These are phyloP conservation scores for Anguilla obscura DNA, from an alignment of 2,797 vertebrate genomes.

Conservation along the genomic window DNA sequence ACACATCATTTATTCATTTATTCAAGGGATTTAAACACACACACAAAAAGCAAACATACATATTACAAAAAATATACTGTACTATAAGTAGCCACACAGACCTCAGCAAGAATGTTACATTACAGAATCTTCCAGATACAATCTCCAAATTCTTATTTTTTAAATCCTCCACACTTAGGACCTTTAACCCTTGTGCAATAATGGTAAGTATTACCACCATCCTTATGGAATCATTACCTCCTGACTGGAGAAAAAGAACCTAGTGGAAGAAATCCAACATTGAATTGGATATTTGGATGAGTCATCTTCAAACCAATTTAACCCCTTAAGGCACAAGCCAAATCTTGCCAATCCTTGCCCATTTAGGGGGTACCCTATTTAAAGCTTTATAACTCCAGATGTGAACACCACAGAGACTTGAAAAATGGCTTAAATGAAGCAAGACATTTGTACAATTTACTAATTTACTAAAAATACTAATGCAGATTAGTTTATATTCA, in stretches of 20 bases:
- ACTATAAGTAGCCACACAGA: not conserved
- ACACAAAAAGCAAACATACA: not conserved
- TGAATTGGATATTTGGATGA: conserved; percentile 27
- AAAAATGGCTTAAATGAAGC: too few species aligned
- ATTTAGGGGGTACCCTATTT: too few species aligned
- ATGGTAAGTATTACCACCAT: conserved; percentile 39
- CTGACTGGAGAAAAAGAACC: conserved; percentile 1
- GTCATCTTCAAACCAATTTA: not conserved
- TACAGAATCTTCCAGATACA: not conserved
- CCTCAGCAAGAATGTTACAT: not conserved
- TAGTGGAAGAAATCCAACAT: not conserved
- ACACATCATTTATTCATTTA: not conserved
- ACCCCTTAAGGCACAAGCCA: too few species aligned
- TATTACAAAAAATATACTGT: not conserved
- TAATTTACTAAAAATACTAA: too few species aligned
- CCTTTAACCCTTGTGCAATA: conserved; percentile 38
- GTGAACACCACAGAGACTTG: too few species aligned
- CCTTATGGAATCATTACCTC: conserved; percentile 32
- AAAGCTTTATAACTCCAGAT: too few species aligned
- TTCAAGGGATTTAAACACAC: not conserved
- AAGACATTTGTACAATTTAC: too few species aligned
- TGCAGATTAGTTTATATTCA: too few species aligned
- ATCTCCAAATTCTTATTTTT: not conserved
- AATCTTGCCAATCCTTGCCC: too few species aligned
- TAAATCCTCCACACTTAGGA: conserved; percentile 2